Evolutionary conservation across 2,113 vertebrate genomes (phyloP).

Genomic region (Odocoileus virginianus): DNA sequence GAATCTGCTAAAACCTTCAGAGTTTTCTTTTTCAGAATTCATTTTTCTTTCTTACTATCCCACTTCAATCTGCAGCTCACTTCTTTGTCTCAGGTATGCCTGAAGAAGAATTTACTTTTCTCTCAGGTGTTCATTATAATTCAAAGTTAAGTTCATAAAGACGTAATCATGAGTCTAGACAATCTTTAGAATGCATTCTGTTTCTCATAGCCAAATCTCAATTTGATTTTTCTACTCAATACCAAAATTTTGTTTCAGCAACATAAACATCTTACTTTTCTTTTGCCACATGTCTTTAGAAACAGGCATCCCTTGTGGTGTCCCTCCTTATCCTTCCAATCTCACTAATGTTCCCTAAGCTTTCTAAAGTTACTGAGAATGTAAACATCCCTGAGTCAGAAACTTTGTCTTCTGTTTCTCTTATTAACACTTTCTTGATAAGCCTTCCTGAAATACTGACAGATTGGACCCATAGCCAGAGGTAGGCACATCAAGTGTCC

Average conservation of each 20-base stretch:
- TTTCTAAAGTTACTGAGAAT: not conserved
- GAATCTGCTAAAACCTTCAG: conserved; percentile 10
- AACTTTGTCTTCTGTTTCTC: not conserved
- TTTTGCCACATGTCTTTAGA: not conserved
- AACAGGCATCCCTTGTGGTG: not conserved
- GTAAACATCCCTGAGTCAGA: not conserved
- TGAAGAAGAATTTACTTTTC: not conserved
- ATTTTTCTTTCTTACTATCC: not conserved
- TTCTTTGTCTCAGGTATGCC: not conserved
- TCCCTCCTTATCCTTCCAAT: not conserved
- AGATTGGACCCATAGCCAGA: not conserved
- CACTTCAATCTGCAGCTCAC: not conserved
- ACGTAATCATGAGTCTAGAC: not conserved
- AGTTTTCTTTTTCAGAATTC: not conserved
- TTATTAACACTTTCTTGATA: not conserved
- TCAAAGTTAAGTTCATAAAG: not conserved
- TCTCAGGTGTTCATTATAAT: not conserved
- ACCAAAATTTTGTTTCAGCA: not conserved
- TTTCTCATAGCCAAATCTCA: not conserved
- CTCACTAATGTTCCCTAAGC: not conserved
- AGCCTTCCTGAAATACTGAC: not conserved
- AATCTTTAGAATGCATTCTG: not conserved
- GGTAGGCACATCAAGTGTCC: not conserved
- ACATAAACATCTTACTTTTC: not conserved
- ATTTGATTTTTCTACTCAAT: not conserved